These are phyloP conservation scores for Pachypanchax playfairii DNA, from an alignment of 2,113 vertebrate genomes.

Conservation along the genomic window DNA sequence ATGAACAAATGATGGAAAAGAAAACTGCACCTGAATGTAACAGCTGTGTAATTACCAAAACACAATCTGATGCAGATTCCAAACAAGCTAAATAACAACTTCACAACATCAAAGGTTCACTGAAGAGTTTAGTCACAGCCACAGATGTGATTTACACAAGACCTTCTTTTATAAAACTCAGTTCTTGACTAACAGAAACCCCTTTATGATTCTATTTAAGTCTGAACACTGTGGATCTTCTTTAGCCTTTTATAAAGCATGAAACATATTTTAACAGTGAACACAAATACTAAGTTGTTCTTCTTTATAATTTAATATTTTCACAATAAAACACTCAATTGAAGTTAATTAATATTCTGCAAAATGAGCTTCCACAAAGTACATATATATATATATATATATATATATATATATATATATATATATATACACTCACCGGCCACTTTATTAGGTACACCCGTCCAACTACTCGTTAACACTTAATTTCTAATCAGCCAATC, in stretches of 20 bases:
- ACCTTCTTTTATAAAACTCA: conserved; percentile 36
- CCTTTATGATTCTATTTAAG: conserved; percentile 48
- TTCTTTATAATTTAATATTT: too few relatives aligned
- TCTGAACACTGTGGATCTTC: conserved; percentile 4
- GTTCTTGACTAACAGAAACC: conserved; percentile 34
- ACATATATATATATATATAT: too few relatives aligned
- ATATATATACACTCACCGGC: too few relatives aligned
- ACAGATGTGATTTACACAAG: conserved; percentile 57
- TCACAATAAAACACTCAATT: too few relatives aligned
- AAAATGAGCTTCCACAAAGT: too few relatives aligned
- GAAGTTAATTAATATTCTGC: too few relatives aligned
- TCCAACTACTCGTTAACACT: too few relatives aligned
- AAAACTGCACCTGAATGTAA: not conserved
- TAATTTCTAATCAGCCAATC: too few relatives aligned
- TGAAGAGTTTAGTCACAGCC: conserved; percentile 48
- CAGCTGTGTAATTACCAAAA: conserved; percentile 12
- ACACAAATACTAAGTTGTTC: conserved; percentile 18
- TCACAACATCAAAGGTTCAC: conserved; percentile 7
- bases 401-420: too few relatives aligned
- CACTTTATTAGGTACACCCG: too few relatives aligned
- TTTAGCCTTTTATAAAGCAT: not conserved
- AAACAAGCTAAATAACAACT: conserved; percentile 36
- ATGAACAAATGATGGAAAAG: conserved; percentile 17
- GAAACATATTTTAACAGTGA: not conserved
- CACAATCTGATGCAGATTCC: not conserved